Conservation (phyloP, 2,113 vertebrate species). For the Pontoporia blainvillei region DNA sequence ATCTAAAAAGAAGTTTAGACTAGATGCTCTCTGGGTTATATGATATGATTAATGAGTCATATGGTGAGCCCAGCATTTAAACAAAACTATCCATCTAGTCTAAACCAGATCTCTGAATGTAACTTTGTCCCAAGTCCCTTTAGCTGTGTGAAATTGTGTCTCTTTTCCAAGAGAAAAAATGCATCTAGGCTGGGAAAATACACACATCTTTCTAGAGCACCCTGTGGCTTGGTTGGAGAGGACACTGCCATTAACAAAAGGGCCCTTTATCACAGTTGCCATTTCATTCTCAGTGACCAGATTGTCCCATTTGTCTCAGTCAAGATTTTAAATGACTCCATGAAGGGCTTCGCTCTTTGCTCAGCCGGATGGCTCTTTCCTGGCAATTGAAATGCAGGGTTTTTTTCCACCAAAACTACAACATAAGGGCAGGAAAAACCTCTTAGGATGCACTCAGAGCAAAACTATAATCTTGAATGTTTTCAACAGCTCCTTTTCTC, state of each 20-base stretch:
- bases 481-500: constrained; percentile 25
- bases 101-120: background rate
- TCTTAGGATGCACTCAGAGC: background rate
- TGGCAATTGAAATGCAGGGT: background rate
- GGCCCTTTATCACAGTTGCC: background rate
- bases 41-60: background rate
- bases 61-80: background rate
- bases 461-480: background rate
- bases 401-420: constrained; percentile 35
- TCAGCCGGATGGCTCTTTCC: background rate
- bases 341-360: background rate
- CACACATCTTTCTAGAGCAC: background rate
- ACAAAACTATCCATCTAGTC: background rate
- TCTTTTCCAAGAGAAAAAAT: background rate
- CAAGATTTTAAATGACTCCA: background rate
- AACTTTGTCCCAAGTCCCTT: background rate
- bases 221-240: background rate
- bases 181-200: background rate
- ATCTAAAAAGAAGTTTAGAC: background rate
- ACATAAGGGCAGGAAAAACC: constrained; percentile 33
- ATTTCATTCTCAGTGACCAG: background rate
- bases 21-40: background rate
- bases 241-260: background rate
- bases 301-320: background rate
- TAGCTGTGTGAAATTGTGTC: background rate